Conservation (phyloP, 2,797 vertebrate genomes). For the Cuniculus paca region DNA sequence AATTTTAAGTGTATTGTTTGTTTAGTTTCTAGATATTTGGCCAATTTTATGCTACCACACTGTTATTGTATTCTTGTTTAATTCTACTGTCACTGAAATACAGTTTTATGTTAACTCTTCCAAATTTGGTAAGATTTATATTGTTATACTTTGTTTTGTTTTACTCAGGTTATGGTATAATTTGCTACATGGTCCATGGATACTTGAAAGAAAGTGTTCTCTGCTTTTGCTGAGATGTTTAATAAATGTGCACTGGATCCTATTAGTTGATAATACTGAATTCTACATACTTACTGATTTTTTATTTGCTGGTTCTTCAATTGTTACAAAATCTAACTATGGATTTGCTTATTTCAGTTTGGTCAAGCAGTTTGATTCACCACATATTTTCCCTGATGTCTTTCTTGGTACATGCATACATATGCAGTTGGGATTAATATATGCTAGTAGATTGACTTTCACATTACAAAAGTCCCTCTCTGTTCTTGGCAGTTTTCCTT, state of each 20-base stretch:
- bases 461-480: not conserved
- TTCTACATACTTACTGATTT: not conserved
- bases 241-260: not conserved
- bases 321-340: not conserved
- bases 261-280: not conserved
- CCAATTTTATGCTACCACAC: not conserved
- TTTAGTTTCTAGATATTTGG: not conserved
- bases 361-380: not conserved
- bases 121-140: not conserved
- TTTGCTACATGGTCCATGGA: not conserved
- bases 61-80: not conserved
- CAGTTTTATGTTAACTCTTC: not conserved
- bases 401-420: not conserved
- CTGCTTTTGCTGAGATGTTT: not conserved
- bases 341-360: not conserved
- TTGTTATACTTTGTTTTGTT: not conserved
- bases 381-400: not conserved
- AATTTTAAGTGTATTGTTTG: not conserved
- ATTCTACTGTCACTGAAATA: not conserved
- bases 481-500: not conserved
- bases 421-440: not conserved
- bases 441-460: not conserved
- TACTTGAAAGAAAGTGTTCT: not conserved
- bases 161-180: not conserved
- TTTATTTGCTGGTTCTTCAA: not conserved